A percentile compares a stretch with the other conserved stretches of the same genome.
These are phyloP conservation scores for Cylindroiulus punctatus DNA, from an alignment of 2,888 invertebrate species.

Conservation along the genomic window DNA sequence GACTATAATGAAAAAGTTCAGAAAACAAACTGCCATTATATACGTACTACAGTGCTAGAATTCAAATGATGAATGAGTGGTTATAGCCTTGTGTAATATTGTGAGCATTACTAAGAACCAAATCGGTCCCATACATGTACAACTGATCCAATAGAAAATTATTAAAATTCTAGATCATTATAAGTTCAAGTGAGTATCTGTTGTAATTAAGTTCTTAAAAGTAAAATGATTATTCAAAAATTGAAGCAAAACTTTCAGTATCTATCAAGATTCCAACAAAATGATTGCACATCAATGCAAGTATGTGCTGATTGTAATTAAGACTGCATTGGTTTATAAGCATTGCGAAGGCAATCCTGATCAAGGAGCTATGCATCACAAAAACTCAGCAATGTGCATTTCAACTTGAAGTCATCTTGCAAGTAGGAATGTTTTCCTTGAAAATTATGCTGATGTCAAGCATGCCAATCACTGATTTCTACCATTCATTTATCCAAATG, in stretches of 20 bases:
- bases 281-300: slow-evolving; percentile 3
- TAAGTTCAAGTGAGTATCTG: background rate
- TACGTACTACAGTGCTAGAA: background rate
- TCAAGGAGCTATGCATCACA: background rate
- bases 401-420: slow-evolving; percentile 10
- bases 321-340: background rate
- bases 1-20: background rate
- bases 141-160: slow-evolving; percentile 19
- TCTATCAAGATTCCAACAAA: slow-evolving; percentile 10
- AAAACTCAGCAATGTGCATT: slow-evolving; percentile 10
- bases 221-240: background rate
- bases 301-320: background rate
- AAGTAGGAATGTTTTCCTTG: background rate
- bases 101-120: slow-evolving; percentile 36
- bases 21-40: background rate
- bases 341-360: slow-evolving; percentile 29
- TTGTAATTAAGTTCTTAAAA: background rate
- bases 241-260: background rate
- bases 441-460: background rate
- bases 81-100: background rate
- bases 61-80: background rate
- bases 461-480: background rate
- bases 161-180: slow-evolving; percentile 1
- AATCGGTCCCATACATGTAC: background rate
- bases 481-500: slow-evolving; percentile 51